These are phyloP conservation scores for Hoplostethus atlanticus DNA, from an alignment of 2,797 vertebrate genomes.

Conservation along the genomic window DNA sequence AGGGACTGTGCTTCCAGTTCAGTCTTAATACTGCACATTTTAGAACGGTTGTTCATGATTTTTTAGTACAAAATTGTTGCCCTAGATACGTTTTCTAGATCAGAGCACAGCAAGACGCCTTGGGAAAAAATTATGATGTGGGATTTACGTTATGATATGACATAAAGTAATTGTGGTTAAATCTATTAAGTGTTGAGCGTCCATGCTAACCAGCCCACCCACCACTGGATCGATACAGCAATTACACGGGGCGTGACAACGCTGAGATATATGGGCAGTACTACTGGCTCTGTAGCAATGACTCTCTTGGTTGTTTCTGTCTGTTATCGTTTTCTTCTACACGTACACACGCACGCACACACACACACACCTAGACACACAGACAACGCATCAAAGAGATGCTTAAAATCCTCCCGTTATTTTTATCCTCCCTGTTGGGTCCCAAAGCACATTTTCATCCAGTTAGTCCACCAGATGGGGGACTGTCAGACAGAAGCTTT, in stretches of 20 bases:
- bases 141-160: neutral
- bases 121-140: too few relatives aligned
- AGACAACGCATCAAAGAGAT: constrained; percentile 5
- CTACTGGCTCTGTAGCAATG: neutral
- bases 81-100: neutral
- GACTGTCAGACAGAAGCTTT: too few relatives aligned
- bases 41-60: neutral
- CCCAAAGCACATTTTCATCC: neutral
- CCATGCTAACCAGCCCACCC: constrained; percentile 3
- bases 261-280: constrained; percentile 1
- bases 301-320: constrained; percentile 12
- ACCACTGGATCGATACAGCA: neutral
- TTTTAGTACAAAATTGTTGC: neutral
- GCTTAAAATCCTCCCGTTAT: neutral
- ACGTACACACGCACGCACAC: neutral
- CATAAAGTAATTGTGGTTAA: neutral
- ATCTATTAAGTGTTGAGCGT: neutral
- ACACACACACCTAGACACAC: constrained; percentile 1
- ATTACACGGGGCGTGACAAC: constrained; percentile 10
- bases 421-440: neutral
- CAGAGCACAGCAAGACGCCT: neutral
- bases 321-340: constrained; percentile 30
- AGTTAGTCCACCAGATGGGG: neutral
- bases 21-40: neutral
- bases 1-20: too few relatives aligned